phyloP scores from a whole-genome alignment of 2,888 invertebrate genomes.

The Synergus japonicus region DNA sequence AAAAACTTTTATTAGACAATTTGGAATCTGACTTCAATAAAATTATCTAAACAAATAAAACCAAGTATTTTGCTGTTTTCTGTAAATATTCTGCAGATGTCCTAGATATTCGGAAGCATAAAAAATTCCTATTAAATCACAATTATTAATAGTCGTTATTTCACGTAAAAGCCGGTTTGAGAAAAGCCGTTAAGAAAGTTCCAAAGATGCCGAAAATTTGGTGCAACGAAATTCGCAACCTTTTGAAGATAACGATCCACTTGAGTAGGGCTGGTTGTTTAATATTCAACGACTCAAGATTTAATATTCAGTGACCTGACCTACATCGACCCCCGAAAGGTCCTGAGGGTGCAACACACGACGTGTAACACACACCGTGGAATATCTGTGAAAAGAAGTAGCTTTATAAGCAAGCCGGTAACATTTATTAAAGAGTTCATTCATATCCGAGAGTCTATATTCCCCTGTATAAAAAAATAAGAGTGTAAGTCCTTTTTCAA shows the following conservation, averaged over 20 bases:
- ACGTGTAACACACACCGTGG: slow-evolving; percentile 12
- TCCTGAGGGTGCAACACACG: slow-evolving; percentile 38
- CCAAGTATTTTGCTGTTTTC: no score
- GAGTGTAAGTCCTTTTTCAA: slow-evolving; percentile 17
- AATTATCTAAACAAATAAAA: no score
- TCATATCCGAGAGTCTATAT: slow-evolving; percentile 59
- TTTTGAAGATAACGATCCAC: slow-evolving; percentile 29
- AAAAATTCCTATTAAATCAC: no score
- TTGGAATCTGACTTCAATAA: neutral
- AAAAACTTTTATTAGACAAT: neutral
- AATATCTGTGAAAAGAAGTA: slow-evolving; percentile 42
- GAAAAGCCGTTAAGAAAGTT: neutral
- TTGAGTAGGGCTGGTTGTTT: slow-evolving; percentile 51
- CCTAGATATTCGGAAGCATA: no score
- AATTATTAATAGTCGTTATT: no score
- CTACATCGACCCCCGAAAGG: slow-evolving; percentile 47
- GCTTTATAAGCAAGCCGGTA: slow-evolving; percentile 1
- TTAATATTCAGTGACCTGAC: slow-evolving; percentile 56
- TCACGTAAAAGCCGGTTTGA: neutral
- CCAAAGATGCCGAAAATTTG: slow-evolving; percentile 4
- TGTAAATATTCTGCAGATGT: no score
- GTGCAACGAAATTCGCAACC: slow-evolving; percentile 1
- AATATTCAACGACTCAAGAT: slow-evolving; percentile 56
- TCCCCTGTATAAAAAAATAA: slow-evolving; percentile 54
- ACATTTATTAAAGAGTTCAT: slow-evolving; percentile 65